These are phyloP conservation scores for Colletes latitarsis DNA, from an alignment of 1,140 invertebrate genomes.

Conservation along the genomic window DNA sequence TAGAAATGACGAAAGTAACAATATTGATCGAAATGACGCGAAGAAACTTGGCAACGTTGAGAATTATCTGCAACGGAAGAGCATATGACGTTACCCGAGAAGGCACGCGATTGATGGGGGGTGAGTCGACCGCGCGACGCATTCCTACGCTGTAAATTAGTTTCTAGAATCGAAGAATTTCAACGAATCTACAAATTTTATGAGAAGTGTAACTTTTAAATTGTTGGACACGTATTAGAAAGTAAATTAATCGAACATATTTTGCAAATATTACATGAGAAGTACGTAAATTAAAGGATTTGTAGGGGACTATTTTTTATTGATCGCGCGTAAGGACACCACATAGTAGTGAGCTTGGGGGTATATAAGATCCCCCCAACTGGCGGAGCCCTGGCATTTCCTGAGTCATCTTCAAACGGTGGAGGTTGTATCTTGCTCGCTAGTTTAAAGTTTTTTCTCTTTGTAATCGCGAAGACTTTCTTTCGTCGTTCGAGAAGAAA, in stretches of 20 bases:
- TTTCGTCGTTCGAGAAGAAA: constrained; percentile 55
- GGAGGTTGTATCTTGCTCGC: constrained; percentile 58
- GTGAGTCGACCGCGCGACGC: background rate
- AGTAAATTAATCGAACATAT: background rate
- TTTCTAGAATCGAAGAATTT: constrained; percentile 1
- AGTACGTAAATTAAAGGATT: background rate
- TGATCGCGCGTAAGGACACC: constrained; percentile 61
- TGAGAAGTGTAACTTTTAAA: background rate
- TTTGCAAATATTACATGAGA: background rate
- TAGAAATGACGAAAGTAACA: background rate
- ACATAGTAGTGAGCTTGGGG: background rate
- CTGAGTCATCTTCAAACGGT: constrained; percentile 37
- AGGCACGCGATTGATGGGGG: background rate
- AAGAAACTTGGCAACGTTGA: constrained; percentile 23
- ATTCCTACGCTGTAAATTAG: constrained; percentile 5
- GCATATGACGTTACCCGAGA: background rate
- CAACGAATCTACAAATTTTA: background rate
- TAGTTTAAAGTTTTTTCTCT: constrained; percentile 28
- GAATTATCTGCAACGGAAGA: constrained; percentile 21
- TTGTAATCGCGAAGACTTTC: constrained; percentile 24
- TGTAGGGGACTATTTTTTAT: constrained; percentile 65
- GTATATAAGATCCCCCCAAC: constrained; percentile 62
- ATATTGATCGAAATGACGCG: constrained; percentile 1
- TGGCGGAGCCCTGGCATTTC: constrained; percentile 48
- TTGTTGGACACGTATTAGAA: accelerated